Evolutionary conservation across 1,140 invertebrate genomes (phyloP), one percentile per base, ranked within the genome.

Genomic region (Pogonus chalceus): DNA sequence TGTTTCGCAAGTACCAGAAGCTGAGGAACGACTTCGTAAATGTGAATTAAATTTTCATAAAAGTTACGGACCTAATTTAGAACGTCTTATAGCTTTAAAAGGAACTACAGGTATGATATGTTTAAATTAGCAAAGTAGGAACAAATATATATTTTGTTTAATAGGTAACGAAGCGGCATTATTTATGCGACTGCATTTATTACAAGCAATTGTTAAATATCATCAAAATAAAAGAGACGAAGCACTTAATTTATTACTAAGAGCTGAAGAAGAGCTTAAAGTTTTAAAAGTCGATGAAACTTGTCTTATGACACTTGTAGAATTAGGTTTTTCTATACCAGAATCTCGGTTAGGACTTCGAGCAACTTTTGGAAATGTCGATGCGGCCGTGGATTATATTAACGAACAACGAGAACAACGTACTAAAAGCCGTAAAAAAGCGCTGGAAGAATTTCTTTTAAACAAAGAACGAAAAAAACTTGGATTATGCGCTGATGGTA

Each of bases 151-250:
- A 20, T 23, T 21, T 22, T 21, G 16, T 22, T 20, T 7, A 23
- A 49, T 23, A 83, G 83, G 79, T 2, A 83, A 82, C 56, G 87
- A 88, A 65, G 72, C 80, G 18, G 85, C 81, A 1, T 65, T 90
- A 14, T 76, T 88, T 51, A 79, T 88, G 76, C 78, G 86, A 2
- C 72, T 90, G 9, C 84, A 89, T 68, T 67, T 90, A 23, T 71
- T 90, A 16, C 85, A 90, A 71, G 88, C 82, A 1, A 82, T 90
- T 50, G 79, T 88, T 4, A 71, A 81, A 1, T 90, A 83, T 67
- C 85, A 90, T 65, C 79, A 84, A 67, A 84, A 86, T 61, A 76
- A 77, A 55, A 67, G 80, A 0, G 62, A 72, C 2, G 77, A 80
- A 55, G 83, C 87, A 0, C 71, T 70, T 21, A 59, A 64, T 21